Conservation (phyloP, 2,797 vertebrate genomes). For the Todus mexicanus region DNA sequence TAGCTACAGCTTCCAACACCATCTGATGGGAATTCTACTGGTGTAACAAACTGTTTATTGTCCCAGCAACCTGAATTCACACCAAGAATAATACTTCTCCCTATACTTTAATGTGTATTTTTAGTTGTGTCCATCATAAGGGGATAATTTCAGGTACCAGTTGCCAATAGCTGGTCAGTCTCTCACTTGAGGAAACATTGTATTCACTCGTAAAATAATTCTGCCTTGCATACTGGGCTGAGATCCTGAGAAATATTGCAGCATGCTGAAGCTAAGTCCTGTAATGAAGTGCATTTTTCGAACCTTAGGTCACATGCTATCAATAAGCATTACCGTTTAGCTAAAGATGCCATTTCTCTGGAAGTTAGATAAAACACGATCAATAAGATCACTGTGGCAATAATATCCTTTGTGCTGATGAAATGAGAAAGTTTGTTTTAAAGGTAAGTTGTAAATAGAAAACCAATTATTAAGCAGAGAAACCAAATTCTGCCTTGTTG, state of each 20-base stretch:
- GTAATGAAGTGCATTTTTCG: neutral
- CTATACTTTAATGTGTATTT: neutral
- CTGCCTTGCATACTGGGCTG: neutral
- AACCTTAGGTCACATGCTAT: neutral
- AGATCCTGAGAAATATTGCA: neutral
- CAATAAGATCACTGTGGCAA: neutral
- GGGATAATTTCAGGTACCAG: neutral
- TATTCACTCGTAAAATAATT: neutral
- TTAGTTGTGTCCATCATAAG: neutral
- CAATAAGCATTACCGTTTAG: neutral
- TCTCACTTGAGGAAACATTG: neutral
- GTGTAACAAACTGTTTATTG: neutral
- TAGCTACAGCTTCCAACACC: neutral
- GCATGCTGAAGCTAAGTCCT: neutral
- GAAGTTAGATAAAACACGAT: neutral
- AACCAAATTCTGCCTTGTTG: neutral
- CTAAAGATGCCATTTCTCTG: neutral
- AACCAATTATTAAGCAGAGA: neutral
- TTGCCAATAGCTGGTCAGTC: neutral
- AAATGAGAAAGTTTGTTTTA: neutral
- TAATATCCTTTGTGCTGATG: neutral
- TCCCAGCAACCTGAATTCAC: neutral
- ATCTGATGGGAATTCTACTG: neutral
- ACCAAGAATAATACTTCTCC: neutral
- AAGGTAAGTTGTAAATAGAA: constrained; percentile 4